Base-by-base conservation (phyloP, 2,888 invertebrate genomes). In the Trissolcus brochymenae region DNA sequence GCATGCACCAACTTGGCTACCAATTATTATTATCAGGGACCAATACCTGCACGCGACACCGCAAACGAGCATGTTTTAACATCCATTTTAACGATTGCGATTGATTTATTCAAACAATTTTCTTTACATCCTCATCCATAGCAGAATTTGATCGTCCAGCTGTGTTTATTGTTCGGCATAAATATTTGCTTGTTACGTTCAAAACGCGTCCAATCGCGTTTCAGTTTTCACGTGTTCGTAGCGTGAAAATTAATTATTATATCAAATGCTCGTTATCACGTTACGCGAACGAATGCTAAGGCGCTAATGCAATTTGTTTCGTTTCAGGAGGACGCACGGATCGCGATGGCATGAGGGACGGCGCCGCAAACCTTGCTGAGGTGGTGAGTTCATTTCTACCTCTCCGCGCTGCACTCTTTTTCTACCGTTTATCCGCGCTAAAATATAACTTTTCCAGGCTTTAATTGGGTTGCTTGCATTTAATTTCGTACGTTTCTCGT, bases 341-440 rank as follows among this genome's bases (percentile, higher is more conserved):
- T 84, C 86, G 86, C 86, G 85, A 89, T 88, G 88, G 88, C 86
- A 87, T 88, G 88, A 89, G 88, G 88, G 89, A 89, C 82, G 87
- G 87, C 80, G 87, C 87, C 85, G 87, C 88, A 86, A 88, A 87
- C 87, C 84, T 87, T 86, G 87, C 88, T 86, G 89, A 89, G 87
- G 88, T 88, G 87, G 89, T 89, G 75, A 87, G 88, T 87, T 76
- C 16, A 46, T 16, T 46, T 46, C 16, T 46, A 6, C 4, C 25
- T 25, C 25, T 25, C 25, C 25, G 25, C n/a, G 1, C 9, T 16
- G 46, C 0, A 6, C 6, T 1, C 11, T 46, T 46, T 16, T 16
- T 46, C 16, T 46, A 9, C 16, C n/a, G 11, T 46, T 46, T 46
- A 46, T 46, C 9, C 35, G 35, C 35, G 35, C 35, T 35, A 11